Evolutionary conservation across 1,140 invertebrate genomes (phyloP).

Genomic region (Cotesia vestalis): DNA sequence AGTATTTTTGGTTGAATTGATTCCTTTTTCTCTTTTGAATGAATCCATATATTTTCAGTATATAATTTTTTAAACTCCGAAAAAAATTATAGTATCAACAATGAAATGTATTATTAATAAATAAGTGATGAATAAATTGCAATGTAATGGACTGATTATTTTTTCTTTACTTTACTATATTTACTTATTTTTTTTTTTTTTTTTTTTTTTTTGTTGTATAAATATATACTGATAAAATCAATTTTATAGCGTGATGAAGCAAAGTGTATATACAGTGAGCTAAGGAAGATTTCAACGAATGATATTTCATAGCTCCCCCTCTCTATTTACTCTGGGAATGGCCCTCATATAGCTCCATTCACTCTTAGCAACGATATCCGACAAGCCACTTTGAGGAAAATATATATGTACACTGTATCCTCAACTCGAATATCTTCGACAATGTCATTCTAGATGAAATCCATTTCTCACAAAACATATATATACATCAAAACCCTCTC

Average conservation of each 20-base stretch:
- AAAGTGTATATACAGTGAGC: not conserved
- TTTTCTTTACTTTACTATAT: not conserved
- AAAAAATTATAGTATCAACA: not conserved
- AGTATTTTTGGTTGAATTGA: no score
- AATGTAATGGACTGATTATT: not conserved
- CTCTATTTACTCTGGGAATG: slow-evolving; percentile 13
- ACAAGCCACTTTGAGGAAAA: slow-evolving; percentile 16
- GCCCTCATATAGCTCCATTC: slow-evolving; percentile 14
- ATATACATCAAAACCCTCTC: not conserved
- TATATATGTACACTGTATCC: not conserved
- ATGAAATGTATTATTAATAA: not conserved
- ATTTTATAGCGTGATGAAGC: slow-evolving; percentile 3
- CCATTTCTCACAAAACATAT: slow-evolving; percentile 4
- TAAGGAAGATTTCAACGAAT: not conserved
- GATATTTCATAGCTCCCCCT: slow-evolving; percentile 9
- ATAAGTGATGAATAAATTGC: not conserved
- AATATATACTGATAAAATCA: slow-evolving; percentile 7
- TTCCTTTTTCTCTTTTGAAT: no score
- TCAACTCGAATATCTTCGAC: not conserved
- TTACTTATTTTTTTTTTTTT: not conserved
- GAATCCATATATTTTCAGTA: not conserved
- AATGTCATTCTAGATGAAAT: slow-evolving; percentile 19
- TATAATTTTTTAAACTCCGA: not conserved
- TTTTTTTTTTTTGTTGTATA: not conserved
- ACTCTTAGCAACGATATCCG: slow-evolving; percentile 5